phyloP scores from a whole-genome alignment of 2,797 vertebrate genomes.

The Sylvilagus floridanus region DNA sequence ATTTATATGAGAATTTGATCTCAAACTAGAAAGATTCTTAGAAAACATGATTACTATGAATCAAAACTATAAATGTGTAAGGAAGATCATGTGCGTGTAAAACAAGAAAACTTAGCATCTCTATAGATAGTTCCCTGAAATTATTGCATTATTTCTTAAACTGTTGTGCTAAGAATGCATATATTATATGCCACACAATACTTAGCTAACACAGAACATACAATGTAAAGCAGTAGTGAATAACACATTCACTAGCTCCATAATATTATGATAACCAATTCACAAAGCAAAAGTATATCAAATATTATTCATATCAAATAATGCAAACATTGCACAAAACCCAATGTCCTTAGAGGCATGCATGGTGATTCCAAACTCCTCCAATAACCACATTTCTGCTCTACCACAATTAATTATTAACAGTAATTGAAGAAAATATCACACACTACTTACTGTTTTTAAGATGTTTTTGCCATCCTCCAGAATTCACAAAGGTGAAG shows the following conservation, averaged over 20 bases:
- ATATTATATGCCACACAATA: neutral
- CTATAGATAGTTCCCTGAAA: conserved; percentile 22
- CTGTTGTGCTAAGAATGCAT: conserved; percentile 31
- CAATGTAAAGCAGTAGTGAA: neutral
- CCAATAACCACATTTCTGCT: conserved; percentile 63
- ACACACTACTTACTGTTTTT: conserved; percentile 87
- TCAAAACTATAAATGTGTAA: conserved; percentile 70
- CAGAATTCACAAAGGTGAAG: conserved; percentile 68
- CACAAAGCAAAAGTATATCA: conserved; percentile 67
- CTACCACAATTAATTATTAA: conserved; percentile 61
- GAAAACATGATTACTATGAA: conserved; percentile 62
- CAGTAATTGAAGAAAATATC: conserved; percentile 75
- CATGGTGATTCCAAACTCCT: conserved; percentile 67
- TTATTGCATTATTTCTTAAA: conserved; percentile 59
- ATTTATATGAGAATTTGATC: conserved; percentile 33
- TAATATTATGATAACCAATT: conserved; percentile 64
- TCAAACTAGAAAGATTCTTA: conserved; percentile 70
- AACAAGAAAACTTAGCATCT: conserved; percentile 70
- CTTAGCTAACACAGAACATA: conserved; percentile 32
- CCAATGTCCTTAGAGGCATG: conserved; percentile 49
- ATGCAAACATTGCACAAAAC: conserved; percentile 65
- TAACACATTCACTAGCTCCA: conserved; percentile 10
- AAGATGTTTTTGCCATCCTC: conserved; percentile 81
- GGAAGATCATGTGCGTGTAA: conserved; percentile 47
- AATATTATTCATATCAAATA: conserved; percentile 65